phyloP scores from a whole-genome alignment of 2,888 invertebrate genomes.

The Agrotis puta region DNA sequence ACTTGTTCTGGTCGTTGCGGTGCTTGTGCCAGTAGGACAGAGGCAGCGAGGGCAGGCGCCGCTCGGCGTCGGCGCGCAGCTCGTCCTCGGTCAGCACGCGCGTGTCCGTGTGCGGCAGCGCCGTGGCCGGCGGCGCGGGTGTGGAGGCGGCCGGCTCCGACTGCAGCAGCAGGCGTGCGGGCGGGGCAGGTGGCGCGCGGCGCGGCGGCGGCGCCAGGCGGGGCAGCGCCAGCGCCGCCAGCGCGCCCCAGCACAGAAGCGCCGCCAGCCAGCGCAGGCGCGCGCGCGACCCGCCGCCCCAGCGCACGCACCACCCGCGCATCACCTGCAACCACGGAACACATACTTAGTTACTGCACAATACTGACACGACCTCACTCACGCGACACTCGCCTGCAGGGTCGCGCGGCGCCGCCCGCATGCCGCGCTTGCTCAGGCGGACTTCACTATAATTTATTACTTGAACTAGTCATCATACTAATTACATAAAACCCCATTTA shows the following conservation, averaged over 20 bases:
- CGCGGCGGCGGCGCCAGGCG: constrained; percentile 75
- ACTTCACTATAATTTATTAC: constrained; percentile 37
- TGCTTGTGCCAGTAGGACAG: constrained; percentile 96
- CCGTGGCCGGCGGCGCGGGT: constrained; percentile 61
- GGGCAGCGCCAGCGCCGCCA: constrained; percentile 80
- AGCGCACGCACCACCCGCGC: constrained; percentile 82
- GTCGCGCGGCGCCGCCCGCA: constrained; percentile 29
- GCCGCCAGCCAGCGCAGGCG: constrained; percentile 84
- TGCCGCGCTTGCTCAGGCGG: constrained; percentile 14
- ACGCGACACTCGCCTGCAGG: constrained; percentile 22
- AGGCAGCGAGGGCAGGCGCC: constrained; percentile 95
- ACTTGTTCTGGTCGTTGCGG: constrained; percentile 94
- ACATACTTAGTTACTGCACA: neutral
- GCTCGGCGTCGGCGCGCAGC: constrained; percentile 94
- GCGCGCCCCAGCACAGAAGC: constrained; percentile 84
- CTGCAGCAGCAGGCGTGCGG: constrained; percentile 76
- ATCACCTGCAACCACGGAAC: constrained; percentile 77
- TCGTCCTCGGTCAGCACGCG: constrained; percentile 92
- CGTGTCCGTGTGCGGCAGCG: constrained; percentile 75
- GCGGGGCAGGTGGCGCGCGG: constrained; percentile 67
- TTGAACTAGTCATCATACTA: constrained; percentile 27
- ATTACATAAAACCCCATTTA: constrained; percentile 41
- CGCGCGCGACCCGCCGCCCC: constrained; percentile 77
- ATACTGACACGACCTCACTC: neutral
- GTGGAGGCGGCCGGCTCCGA: constrained; percentile 74